These are phyloP conservation scores for Baronia brevicornis DNA, from an alignment of 2,888 invertebrate genomes.

Conservation along the genomic window DNA sequence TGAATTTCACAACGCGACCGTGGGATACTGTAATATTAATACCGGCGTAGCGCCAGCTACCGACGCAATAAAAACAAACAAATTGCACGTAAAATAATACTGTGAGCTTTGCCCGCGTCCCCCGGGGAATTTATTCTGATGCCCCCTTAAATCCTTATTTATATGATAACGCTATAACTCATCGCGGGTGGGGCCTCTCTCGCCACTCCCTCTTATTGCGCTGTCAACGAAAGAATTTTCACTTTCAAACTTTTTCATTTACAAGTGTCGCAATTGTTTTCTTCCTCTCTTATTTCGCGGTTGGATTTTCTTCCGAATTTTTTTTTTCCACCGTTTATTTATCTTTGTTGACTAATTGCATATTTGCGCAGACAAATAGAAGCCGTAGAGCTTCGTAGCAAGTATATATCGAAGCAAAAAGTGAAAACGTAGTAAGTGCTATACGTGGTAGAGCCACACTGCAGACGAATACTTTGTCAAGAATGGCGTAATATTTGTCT, in stretches of 20 bases:
- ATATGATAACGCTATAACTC: constrained; percentile 65
- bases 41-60: constrained; percentile 24
- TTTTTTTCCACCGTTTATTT: too few species aligned
- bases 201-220: constrained; percentile 13
- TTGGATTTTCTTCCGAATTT: too few species aligned
- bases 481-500: too few species aligned
- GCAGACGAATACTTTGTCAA: too few species aligned
- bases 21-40: constrained; percentile 31
- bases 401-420: too few species aligned
- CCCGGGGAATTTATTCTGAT: constrained; percentile 51
- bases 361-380: too few species aligned
- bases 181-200: constrained; percentile 29
- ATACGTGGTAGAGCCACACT: too few species aligned
- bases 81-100: constrained; percentile 63
- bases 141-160: constrained; percentile 66
- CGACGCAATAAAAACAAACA: constrained; percentile 58
- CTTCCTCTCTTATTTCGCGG: too few species aligned
- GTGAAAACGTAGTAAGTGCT: too few species aligned
- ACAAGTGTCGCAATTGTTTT: too few species aligned
- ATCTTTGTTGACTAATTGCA: too few species aligned
- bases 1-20: constrained; percentile 22
- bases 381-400: too few species aligned
- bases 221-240: constrained; percentile 5
- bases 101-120: constrained; percentile 35
- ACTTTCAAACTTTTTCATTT: constrained; percentile 10